phyloP scores from a whole-genome alignment of 2,888 invertebrate species.

The Malthinus flaveolus region DNA sequence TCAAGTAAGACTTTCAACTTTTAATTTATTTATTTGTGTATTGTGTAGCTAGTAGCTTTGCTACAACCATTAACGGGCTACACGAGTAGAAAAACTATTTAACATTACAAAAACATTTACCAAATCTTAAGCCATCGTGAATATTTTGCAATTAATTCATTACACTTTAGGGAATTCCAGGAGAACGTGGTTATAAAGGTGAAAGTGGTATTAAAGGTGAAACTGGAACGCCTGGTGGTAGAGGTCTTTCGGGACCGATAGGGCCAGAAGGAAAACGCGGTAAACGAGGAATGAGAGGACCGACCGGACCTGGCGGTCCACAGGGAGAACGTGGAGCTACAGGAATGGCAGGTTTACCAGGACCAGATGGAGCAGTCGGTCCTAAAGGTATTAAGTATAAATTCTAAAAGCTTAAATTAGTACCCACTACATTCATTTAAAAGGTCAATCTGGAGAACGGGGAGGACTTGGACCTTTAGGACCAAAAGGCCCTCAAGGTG shows the following conservation, averaged over 20 bases:
- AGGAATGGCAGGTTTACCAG: constrained; percentile 71
- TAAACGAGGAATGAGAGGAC: constrained; percentile 77
- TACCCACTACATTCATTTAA: not conserved
- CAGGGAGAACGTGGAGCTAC: constrained; percentile 72
- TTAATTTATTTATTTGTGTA: constrained; percentile 9
- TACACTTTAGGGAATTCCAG: constrained; percentile 67
- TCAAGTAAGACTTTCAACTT: constrained; percentile 59
- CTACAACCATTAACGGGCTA: too few species aligned
- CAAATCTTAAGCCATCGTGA: too few species aligned
- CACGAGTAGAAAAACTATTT: too few species aligned
- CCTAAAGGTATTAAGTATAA: constrained; percentile 61
- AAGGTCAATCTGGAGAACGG: constrained; percentile 70
- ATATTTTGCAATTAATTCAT: too few species aligned
- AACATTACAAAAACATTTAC: too few species aligned
- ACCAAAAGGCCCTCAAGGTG: constrained; percentile 64
- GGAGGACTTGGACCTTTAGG: constrained; percentile 69
- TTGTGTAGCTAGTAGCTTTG: too few species aligned
- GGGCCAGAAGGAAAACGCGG: constrained; percentile 84
- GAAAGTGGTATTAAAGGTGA: constrained; percentile 79
- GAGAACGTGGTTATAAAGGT: constrained; percentile 81
- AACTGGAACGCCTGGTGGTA: constrained; percentile 69
- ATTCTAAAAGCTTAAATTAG: not conserved
- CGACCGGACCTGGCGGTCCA: constrained; percentile 71
- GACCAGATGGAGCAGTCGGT: constrained; percentile 76
- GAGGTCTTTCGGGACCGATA: constrained; percentile 73